Conservation (phyloP, 1,140 invertebrate species). For the Camponotus vicinus region DNA sequence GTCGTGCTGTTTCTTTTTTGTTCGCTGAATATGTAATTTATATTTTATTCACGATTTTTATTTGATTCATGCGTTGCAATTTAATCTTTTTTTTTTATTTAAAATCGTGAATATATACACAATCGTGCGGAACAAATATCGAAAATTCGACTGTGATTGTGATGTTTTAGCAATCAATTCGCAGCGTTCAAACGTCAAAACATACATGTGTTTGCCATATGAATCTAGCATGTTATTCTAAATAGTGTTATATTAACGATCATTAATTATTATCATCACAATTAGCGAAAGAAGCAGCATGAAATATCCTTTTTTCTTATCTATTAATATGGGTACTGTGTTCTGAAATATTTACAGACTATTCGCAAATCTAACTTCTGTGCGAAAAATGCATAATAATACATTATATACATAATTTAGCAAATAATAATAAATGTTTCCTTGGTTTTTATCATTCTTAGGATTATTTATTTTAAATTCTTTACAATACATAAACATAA, state of each 20-base stretch:
- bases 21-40: background rate
- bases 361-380: background rate
- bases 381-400: constrained; percentile 18
- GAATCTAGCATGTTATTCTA: background rate
- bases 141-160: background rate
- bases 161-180: background rate
- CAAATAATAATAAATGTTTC: background rate
- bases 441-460: background rate
- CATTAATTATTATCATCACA: background rate
- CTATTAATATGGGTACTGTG: background rate
- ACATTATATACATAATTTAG: background rate
- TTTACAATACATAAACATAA: background rate
- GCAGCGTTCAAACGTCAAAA: constrained; percentile 1
- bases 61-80: background rate
- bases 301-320: constrained; percentile 1
- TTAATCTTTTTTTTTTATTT: constrained; percentile 13
- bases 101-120: background rate
- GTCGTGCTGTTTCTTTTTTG: background rate
- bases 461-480: constrained; percentile 1
- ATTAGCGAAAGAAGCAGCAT: background rate
- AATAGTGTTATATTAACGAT: background rate
- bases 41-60: background rate
- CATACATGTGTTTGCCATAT: background rate
- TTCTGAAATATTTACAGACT: background rate
- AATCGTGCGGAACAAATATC: background rate